Percentiles rank a stretch among this genome's conserved stretches.
Conservation (phyloP, 2,888 invertebrate species). For the Aporophyla lueneburgensis region DNA sequence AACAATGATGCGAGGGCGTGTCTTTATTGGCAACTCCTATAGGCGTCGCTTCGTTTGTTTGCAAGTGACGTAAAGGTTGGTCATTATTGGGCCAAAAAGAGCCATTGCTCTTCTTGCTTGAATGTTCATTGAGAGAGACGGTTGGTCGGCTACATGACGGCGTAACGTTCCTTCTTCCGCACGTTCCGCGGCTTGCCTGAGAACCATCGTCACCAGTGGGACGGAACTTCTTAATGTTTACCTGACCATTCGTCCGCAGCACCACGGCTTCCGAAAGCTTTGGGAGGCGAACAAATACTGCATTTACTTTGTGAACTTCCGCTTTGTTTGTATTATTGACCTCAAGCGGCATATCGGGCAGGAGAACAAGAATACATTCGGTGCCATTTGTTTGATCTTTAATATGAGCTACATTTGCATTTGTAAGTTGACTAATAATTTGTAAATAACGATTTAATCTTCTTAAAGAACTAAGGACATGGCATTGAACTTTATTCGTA, state of each 20-base stretch:
- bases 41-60: conserved; percentile 48
- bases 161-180: conserved; percentile 74
- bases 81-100: conserved; percentile 57
- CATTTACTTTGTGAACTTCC: conserved; percentile 45
- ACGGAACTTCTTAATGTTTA: conserved; percentile 64
- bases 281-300: conserved; percentile 28
- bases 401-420: background rate
- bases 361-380: conserved; percentile 5
- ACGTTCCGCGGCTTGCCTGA: conserved; percentile 80
- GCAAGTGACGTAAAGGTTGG: conserved; percentile 20
- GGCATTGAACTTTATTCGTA: background rate
- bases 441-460: background rate
- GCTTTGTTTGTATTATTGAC: conserved; percentile 34
- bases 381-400: conserved; percentile 18
- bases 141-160: conserved; percentile 61
- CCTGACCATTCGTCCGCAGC: conserved; percentile 56
- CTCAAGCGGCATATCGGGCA: conserved; percentile 1
- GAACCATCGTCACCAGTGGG: conserved; percentile 73
- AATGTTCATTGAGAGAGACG: conserved; percentile 65
- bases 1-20: conserved; percentile 52
- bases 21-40: conserved; percentile 61
- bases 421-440: background rate
- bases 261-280: conserved; percentile 30
- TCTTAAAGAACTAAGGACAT: background rate
- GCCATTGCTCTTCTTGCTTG: conserved; percentile 31